phyloP scores from a whole-genome alignment of 30 jellyfish, hydroid and myxozoan genomes.

The Aurelia aurita complex sp. Pacific region DNA sequence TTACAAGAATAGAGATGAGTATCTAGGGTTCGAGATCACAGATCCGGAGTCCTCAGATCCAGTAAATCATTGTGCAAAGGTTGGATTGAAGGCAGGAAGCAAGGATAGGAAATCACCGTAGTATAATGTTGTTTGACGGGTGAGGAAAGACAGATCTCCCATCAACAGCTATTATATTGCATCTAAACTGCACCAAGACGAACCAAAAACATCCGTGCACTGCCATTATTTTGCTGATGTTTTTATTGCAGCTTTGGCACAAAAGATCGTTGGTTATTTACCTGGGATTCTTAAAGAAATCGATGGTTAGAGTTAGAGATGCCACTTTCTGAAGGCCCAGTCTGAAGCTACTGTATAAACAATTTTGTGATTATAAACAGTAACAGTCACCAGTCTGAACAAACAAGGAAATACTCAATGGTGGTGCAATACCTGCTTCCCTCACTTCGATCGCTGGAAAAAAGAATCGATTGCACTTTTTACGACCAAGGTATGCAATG shows the following conservation, averaged over 20 bases:
- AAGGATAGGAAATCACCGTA: conserved; percentile 61
- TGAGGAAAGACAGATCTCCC: conserved; percentile 63
- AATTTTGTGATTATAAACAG: no score
- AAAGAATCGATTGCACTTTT: neutral
- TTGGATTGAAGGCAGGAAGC: conserved; percentile 57
- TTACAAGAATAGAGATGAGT: no score
- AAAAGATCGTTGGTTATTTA: no score
- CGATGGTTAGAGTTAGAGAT: no score
- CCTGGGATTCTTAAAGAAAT: no score
- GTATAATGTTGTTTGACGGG: conserved; percentile 53
- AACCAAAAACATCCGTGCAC: no score
- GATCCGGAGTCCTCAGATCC: neutral
- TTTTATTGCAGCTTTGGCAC: no score
- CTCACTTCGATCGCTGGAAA: conserved; percentile 1
- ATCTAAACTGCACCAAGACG: neutral
- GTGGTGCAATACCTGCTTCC: conserved; percentile 2
- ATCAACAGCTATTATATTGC: conserved; percentile 29
- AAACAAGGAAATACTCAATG: conserved; percentile 55
- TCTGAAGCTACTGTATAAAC: no score
- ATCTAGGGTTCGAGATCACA: neutral
- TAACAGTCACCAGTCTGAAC: conserved; percentile 5
- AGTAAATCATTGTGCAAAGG: neutral
- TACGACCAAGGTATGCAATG: conserved; percentile 1
- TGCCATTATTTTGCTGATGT: no score
- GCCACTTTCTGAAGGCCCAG: no score